Evolutionary conservation across 2,113 vertebrate genomes (phyloP).

Genomic region (Brachirus orientalis): DNA sequence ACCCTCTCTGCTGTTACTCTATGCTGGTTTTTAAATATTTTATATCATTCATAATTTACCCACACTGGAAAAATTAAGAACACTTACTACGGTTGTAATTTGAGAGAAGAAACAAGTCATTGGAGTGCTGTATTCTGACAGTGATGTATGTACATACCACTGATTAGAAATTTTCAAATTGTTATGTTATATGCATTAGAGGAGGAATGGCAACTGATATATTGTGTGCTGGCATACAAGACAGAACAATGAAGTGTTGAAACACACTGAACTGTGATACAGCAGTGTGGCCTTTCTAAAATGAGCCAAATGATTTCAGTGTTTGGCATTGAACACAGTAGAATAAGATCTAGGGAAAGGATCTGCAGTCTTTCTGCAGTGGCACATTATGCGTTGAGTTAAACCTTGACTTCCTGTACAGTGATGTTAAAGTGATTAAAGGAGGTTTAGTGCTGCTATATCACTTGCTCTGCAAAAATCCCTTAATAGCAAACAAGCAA

Average conservation of each 20-base stretch:
- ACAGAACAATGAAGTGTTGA: conserved; percentile 47
- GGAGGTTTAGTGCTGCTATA: conserved; percentile 23
- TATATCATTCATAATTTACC: conserved; percentile 74
- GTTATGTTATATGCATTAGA: conserved; percentile 61
- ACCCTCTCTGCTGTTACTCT: conserved; percentile 56
- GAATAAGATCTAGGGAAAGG: conserved; percentile 21
- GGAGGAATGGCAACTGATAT: conserved; percentile 64
- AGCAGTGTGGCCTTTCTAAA: conserved; percentile 38
- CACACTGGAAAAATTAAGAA: conserved; percentile 58
- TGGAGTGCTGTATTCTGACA: conserved; percentile 45
- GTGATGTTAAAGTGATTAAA: conserved; percentile 42
- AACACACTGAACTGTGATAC: conserved; percentile 55
- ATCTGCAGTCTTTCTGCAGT: conserved; percentile 40
- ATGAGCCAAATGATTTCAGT: conserved; percentile 35
- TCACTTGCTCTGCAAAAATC: conserved; percentile 14
- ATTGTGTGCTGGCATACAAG: conserved; percentile 53
- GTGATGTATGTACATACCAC: conserved; percentile 65
- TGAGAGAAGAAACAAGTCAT: conserved; percentile 55
- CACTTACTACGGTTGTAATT: conserved; percentile 63
- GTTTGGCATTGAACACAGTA: conserved; percentile 41
- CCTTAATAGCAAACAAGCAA: conserved; percentile 5
- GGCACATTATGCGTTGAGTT: conserved; percentile 36
- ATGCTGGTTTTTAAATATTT: conserved; percentile 66
- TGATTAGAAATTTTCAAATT: conserved; percentile 74
- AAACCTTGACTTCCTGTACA: conserved; percentile 38